Evolutionary conservation across 2,888 invertebrate genomes (phyloP).

Genomic region (Drosophila pegasa): DNA sequence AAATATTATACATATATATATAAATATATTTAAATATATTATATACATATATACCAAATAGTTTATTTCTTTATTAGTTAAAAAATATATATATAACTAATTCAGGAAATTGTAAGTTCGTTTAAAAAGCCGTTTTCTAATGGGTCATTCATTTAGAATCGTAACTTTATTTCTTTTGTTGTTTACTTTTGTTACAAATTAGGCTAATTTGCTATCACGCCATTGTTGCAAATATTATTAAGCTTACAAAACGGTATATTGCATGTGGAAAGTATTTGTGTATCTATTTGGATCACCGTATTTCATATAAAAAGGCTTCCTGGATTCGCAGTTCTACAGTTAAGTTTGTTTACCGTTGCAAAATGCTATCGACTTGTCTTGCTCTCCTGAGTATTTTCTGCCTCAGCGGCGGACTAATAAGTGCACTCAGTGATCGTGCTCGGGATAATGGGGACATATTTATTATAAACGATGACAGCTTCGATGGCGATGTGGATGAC

Average conservation of each 20-base stretch:
- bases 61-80: neutral
- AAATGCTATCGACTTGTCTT: constrained; percentile 42
- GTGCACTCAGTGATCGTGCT: constrained; percentile 53
- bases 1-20: too few relatives aligned
- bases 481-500: constrained; percentile 64
- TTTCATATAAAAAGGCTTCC: constrained; percentile 41
- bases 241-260: constrained; percentile 35
- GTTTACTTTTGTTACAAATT: constrained; percentile 10
- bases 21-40: too few relatives aligned
- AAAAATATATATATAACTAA: neutral
- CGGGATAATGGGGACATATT: constrained; percentile 81
- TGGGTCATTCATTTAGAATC: constrained; percentile 12
- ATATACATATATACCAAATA: neutral
- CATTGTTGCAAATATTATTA: constrained; percentile 33
- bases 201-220: constrained; percentile 44
- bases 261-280: constrained; percentile 37
- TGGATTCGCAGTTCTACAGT: neutral
- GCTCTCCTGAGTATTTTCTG: constrained; percentile 22
- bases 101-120: neutral
- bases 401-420: neutral
- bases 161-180: constrained; percentile 28
- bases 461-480: constrained; percentile 66
- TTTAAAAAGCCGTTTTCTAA: constrained; percentile 3
- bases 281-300: neutral
- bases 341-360: constrained; percentile 19